Conservation (phyloP, 2,888 invertebrate genomes). For the Plebejus anna region DNA sequence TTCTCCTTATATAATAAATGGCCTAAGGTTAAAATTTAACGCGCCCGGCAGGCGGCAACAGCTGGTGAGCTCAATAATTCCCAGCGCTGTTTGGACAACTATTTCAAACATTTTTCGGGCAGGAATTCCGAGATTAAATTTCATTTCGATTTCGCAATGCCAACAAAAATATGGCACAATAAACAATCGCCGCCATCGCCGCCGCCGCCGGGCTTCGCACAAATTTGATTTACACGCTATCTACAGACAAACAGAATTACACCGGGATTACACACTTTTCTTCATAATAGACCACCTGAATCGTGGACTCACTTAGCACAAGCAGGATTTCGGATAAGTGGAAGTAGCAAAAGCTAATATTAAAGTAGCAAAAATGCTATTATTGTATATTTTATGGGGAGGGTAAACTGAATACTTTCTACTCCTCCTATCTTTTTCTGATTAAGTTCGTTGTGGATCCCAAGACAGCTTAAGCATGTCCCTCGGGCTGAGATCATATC, state of each 20-base stretch:
- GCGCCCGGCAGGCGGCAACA: neutral
- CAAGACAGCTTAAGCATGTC: too few species aligned
- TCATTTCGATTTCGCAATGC: neutral
- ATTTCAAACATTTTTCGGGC: neutral
- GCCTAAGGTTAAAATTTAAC: neutral
- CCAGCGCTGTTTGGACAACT: neutral
- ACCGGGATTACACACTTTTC: neutral
- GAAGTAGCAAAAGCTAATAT: too few species aligned
- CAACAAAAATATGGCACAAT: neutral
- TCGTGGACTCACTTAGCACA: too few species aligned
- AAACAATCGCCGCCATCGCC: neutral
- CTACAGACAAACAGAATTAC: conserved; percentile 13
- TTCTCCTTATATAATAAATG: neutral
- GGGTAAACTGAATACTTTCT: too few species aligned
- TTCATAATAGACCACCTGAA: too few species aligned
- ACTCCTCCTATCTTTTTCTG: too few species aligned
- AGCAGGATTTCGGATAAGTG: too few species aligned
- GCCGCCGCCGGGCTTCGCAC: neutral
- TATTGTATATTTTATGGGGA: too few species aligned
- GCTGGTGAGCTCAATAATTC: neutral
- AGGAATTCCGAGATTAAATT: neutral
- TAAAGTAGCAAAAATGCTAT: too few species aligned
- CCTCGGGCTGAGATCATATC: too few species aligned
- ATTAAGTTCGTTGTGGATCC: too few species aligned
- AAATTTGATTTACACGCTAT: conserved; percentile 14